Evolutionary conservation across 2,888 invertebrate genomes (phyloP).

Genomic region (Theodoxus fluviatilis): DNA sequence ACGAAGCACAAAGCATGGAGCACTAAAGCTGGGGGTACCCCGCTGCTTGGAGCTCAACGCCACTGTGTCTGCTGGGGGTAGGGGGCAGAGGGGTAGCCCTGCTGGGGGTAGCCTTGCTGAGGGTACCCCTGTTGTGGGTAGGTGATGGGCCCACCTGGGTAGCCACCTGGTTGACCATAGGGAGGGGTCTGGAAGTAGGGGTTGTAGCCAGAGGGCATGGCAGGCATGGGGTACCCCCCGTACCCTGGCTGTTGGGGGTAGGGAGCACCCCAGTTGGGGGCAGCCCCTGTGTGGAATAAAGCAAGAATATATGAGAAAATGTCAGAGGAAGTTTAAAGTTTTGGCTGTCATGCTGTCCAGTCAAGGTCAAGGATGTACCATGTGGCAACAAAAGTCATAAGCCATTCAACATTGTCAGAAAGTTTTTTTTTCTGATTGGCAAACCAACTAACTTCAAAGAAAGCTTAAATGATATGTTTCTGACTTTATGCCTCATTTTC

Average conservation of each 20-base stretch:
- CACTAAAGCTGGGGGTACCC: too few relatives aligned
- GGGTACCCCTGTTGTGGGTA: conserved; percentile 32
- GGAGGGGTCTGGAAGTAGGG: conserved; percentile 37
- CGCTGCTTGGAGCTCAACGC: conserved; percentile 23
- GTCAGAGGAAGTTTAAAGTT: too few relatives aligned
- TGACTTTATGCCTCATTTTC: too few relatives aligned
- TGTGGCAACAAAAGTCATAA: too few relatives aligned
- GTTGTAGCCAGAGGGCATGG: conserved; percentile 50
- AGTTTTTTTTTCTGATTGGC: too few relatives aligned
- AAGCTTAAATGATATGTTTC: too few relatives aligned
- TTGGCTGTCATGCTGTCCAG: too few relatives aligned
- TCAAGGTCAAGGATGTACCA: too few relatives aligned
- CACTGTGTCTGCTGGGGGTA: conserved; percentile 31
- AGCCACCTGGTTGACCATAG: conserved; percentile 29
- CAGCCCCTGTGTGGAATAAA: neutral
- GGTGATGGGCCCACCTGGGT: conserved; percentile 32
- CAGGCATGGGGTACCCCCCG: conserved; percentile 37
- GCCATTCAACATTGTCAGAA: too few relatives aligned
- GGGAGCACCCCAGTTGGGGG: conserved; percentile 35
- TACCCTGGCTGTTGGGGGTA: conserved; percentile 41
- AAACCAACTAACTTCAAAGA: too few relatives aligned
- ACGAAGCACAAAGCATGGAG: too few relatives aligned
- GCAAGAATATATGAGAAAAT: too few relatives aligned
- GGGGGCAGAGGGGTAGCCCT: conserved; percentile 28
- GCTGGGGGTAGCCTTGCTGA: conserved; percentile 34